phyloP scores from a whole-genome alignment of 2,888 invertebrate genomes.

The Pasiphila rectangulata region DNA sequence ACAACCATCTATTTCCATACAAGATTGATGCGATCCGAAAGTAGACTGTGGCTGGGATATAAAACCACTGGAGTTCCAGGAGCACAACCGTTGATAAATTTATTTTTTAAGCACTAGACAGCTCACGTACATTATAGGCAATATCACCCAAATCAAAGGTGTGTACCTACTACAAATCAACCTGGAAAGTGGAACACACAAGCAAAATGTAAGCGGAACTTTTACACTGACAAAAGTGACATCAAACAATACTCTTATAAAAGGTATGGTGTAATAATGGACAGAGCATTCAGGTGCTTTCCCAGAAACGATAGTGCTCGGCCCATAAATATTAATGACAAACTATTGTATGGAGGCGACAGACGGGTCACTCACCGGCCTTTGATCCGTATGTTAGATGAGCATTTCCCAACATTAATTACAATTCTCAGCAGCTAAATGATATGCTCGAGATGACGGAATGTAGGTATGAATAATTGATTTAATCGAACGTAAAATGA shows the following conservation, averaged over 20 bases:
- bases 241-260: conserved; percentile 30
- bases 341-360: conserved; percentile 61
- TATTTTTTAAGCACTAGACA: not conserved
- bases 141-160: conserved; percentile 1
- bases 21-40: conserved; percentile 50
- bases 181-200: conserved; percentile 6
- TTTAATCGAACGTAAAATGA: conserved; percentile 30
- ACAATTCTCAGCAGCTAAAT: conserved; percentile 50
- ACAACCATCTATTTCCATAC: conserved; percentile 54
- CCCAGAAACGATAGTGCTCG: conserved; percentile 63
- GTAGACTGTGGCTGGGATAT: conserved; percentile 47
- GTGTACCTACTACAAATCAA: conserved; percentile 15
- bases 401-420: conserved; percentile 66
- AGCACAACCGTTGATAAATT: not conserved
- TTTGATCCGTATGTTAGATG: conserved; percentile 69
- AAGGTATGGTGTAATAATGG: conserved; percentile 49
- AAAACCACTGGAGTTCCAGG: conserved; percentile 21
- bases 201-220: conserved; percentile 35
- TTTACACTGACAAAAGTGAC: conserved; percentile 13
- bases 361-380: conserved; percentile 66
- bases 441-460: conserved; percentile 44
- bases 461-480: conserved; percentile 56
- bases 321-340: conserved; percentile 77
- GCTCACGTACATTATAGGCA: not conserved
- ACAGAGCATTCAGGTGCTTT: conserved; percentile 62